Evolutionary conservation across 1,140 invertebrate genomes (phyloP).

Genomic region (Diorhabda carinulata): DNA sequence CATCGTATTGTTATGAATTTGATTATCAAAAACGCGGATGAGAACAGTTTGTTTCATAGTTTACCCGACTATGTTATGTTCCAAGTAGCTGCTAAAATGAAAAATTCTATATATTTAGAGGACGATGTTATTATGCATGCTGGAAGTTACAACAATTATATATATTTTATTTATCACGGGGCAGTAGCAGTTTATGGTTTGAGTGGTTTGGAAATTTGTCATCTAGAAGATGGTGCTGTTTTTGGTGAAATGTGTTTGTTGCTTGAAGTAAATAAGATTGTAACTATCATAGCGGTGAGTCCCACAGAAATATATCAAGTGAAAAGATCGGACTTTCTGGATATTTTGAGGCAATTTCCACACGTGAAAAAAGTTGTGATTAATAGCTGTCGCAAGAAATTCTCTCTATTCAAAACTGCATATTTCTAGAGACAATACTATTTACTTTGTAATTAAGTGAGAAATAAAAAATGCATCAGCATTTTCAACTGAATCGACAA

Average conservation of each 20-base stretch:
- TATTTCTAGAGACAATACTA: not conserved
- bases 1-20: not conserved
- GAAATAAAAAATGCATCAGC: not conserved
- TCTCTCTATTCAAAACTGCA: too few relatives aligned
- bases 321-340: not conserved
- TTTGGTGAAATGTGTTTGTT: not conserved
- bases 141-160: not conserved
- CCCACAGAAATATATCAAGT: not conserved
- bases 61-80: not conserved
- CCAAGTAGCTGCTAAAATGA: not conserved
- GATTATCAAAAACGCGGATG: not conserved
- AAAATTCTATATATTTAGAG: not conserved
- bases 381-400: not conserved
- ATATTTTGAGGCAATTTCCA: not conserved
- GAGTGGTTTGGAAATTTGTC: not conserved
- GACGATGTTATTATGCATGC: not conserved
- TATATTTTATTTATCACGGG: not conserved
- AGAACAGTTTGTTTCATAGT: not conserved
- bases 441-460: not conserved
- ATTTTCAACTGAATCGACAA: not conserved
- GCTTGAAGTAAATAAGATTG: not conserved
- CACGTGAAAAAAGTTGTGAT: not conserved
- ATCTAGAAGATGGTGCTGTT: not conserved
- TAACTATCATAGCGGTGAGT: not conserved
- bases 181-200: not conserved